phyloP scores from a whole-genome alignment of 2,888 invertebrate species.

The Mongoloraphidia duomilia region DNA sequence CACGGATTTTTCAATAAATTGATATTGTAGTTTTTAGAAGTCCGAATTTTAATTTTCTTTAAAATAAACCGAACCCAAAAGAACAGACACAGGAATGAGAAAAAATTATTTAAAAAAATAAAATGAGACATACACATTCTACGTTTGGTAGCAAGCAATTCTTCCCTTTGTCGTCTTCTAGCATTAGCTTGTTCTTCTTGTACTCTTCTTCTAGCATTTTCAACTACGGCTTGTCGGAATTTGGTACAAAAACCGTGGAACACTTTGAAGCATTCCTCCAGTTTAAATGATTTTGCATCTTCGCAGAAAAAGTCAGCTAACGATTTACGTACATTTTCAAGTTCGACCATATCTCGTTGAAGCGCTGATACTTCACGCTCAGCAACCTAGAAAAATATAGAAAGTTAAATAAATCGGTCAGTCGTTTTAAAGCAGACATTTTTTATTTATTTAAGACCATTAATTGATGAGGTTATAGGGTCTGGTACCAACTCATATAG shows the following conservation, averaged over 20 bases:
- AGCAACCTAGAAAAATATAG: constrained; percentile 42
- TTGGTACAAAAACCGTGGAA: constrained; percentile 79
- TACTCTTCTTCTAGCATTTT: constrained; percentile 68
- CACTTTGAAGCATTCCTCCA: constrained; percentile 88
- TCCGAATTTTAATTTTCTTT: neutral
- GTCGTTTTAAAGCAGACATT: too few species aligned
- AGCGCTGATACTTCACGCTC: constrained; percentile 63
- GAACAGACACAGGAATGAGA: neutral
- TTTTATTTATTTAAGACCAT: too few species aligned
- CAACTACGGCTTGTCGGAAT: constrained; percentile 68
- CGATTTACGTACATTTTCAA: constrained; percentile 64
- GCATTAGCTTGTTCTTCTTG: constrained; percentile 80
- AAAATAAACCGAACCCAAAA: neutral
- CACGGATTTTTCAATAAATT: too few species aligned
- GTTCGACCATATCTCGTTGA: constrained; percentile 65
- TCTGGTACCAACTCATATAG: too few species aligned
- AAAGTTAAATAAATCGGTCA: too few species aligned
- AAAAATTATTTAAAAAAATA: neutral
- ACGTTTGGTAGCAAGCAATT: constrained; percentile 46
- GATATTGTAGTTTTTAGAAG: too few species aligned
- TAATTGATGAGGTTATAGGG: too few species aligned
- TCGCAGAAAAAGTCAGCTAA: constrained; percentile 91
- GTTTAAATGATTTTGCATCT: constrained; percentile 72
- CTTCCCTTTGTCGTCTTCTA: constrained; percentile 58
- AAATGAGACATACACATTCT: constrained; percentile 36